Evolutionary conservation across 1,140 invertebrate genomes (phyloP).

Genomic region (Frieseomelitta varia): DNA sequence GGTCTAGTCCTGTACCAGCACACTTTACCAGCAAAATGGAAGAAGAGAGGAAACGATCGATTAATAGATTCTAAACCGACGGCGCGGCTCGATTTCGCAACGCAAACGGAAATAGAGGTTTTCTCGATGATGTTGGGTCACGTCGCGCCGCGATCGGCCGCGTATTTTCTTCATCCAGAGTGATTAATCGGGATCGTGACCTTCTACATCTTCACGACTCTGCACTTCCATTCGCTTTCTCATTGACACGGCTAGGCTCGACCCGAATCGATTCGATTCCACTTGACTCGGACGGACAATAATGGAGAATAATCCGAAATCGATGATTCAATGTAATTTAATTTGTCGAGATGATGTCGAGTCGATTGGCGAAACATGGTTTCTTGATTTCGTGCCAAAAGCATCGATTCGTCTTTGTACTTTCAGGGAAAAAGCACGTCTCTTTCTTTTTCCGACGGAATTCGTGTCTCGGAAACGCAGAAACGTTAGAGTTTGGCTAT

Average conservation of each 20-base stretch:
- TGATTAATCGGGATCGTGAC: slow-evolving; percentile 71
- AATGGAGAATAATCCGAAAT: background rate
- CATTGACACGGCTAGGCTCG: background rate
- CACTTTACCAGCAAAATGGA: background rate
- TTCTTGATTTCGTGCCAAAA: background rate
- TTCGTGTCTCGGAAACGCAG: slow-evolving; percentile 20
- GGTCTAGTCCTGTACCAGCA: background rate
- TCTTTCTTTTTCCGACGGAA: slow-evolving; percentile 1
- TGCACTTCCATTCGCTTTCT: too few species aligned
- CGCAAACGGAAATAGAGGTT: slow-evolving; percentile 26
- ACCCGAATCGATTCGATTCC: background rate
- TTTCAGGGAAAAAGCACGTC: slow-evolving; percentile 44
- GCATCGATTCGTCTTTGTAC: slow-evolving; percentile 9
- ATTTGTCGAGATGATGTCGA: too few species aligned
- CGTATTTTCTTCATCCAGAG: slow-evolving; percentile 53
- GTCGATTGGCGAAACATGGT: too few species aligned
- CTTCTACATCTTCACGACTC: slow-evolving; percentile 36
- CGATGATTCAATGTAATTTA: too few species aligned
- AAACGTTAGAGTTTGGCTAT: slow-evolving; percentile 69
- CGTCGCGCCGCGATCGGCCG: background rate
- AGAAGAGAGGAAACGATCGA: background rate
- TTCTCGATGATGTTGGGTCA: background rate
- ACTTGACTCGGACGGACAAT: background rate
- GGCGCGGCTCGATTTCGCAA: slow-evolving; percentile 27
- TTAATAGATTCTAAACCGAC: background rate